Percentiles rank a stretch among this genome's conserved stretches.
Conservation (phyloP, 2,113 vertebrate species). For the Microcebus ravelobensis region DNA sequence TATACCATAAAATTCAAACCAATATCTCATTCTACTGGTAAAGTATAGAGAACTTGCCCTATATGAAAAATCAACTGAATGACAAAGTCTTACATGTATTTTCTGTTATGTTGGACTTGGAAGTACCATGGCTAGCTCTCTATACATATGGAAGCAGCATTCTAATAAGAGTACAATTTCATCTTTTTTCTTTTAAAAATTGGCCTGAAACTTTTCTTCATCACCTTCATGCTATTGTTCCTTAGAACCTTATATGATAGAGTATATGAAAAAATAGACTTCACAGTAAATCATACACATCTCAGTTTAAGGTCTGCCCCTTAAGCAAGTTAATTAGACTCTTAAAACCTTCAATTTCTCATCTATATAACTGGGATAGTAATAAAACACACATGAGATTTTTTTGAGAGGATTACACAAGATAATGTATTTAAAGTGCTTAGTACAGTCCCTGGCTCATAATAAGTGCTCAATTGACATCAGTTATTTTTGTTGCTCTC, state of each 20-base stretch:
- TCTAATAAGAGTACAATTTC: neutral
- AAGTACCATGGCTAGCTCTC: neutral
- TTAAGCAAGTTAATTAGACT: slow-evolving; percentile 18
- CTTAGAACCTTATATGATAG: neutral
- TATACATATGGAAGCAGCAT: neutral
- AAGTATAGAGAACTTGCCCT: neutral
- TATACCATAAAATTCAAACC: neutral
- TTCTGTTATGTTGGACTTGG: neutral
- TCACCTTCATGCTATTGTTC: neutral
- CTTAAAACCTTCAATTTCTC: neutral
- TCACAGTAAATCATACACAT: neutral
- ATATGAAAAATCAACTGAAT: neutral
- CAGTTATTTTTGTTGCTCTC: neutral
- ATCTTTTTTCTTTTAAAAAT: neutral
- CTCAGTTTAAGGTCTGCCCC: neutral
- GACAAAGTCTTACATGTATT: neutral
- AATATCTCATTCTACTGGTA: neutral
- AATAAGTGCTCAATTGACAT: neutral
- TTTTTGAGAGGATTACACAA: neutral
- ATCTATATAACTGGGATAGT: neutral
- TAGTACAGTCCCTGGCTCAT: neutral
- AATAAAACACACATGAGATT: neutral
- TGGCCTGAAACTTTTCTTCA: neutral
- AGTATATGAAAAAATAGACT: neutral
- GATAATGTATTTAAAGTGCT: neutral